Conservation (phyloP, 2,113 vertebrate genomes). For the Pardalotus punctatus region DNA sequence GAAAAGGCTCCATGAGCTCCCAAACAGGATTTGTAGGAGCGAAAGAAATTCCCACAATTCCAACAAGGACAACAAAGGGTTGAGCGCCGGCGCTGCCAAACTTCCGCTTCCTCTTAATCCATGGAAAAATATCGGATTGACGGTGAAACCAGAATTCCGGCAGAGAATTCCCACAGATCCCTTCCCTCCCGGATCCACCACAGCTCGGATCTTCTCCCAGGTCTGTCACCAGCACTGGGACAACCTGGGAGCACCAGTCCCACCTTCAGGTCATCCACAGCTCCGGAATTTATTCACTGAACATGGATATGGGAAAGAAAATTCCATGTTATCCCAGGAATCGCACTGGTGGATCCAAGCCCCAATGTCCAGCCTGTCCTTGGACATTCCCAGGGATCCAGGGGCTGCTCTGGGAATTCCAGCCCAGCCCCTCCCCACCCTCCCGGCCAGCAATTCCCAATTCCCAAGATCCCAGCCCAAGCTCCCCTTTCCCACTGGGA, state of each 20-base stretch:
- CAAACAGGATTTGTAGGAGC: not conserved
- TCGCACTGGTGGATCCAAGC: rapidly evolving
- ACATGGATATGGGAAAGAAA: rapidly evolving
- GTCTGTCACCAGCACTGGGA: too few species aligned
- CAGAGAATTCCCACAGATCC: not conserved
- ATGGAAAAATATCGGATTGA: not conserved
- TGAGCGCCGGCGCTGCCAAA: not conserved
- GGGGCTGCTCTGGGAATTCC: not conserved
- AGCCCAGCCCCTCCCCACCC: not conserved
- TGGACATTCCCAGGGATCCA: rapidly evolving
- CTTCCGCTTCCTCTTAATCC: not conserved
- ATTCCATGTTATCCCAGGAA: not conserved
- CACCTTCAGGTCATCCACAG: rapidly evolving
- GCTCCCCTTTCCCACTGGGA: too few species aligned
- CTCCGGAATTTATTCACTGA: not conserved
- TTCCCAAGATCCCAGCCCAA: not conserved
- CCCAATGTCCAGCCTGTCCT: rapidly evolving
- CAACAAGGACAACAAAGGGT: rapidly evolving
- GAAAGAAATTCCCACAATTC: not conserved
- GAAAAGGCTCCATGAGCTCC: not conserved
- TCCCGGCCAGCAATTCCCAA: not conserved
- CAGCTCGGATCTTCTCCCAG: rapidly evolving
- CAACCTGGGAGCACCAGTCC: not conserved
- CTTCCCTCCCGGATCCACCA: not conserved
- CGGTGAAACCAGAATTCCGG: rapidly evolving